Conservation (phyloP, 2,797 vertebrate genomes). For the Mus caroli region DNA sequence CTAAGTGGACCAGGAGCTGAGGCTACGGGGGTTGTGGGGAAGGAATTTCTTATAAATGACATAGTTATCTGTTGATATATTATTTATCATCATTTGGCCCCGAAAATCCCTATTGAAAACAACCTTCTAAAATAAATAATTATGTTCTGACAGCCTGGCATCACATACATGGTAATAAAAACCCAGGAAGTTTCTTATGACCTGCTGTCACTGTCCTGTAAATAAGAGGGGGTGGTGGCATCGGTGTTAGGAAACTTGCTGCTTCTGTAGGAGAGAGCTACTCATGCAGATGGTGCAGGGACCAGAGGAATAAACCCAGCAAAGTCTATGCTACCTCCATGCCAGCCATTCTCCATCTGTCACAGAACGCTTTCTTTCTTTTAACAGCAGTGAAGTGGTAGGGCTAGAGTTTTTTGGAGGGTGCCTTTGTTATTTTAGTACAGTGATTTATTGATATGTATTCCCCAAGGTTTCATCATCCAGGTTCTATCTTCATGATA, state of each 20-base stretch:
- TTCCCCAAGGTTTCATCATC: slow-evolving; percentile 34
- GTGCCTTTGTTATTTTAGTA: background rate
- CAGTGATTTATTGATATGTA: background rate
- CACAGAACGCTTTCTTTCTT: slow-evolving; percentile 40
- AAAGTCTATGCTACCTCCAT: background rate
- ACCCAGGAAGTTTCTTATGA: background rate
- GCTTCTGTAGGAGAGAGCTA: background rate
- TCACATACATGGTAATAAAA: slow-evolving; percentile 56
- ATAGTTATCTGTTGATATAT: slow-evolving; percentile 21
- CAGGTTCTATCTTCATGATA: background rate
- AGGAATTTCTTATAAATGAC: slow-evolving; percentile 23
- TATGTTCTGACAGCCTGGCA: background rate
- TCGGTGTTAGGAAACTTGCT: background rate
- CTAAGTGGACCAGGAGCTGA: background rate
- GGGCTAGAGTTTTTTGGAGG: background rate
- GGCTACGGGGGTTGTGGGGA: background rate
- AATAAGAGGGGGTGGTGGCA: slow-evolving; percentile 8
- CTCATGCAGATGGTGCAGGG: slow-evolving; percentile 17
- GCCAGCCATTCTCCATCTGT: slow-evolving; percentile 5
- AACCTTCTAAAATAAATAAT: slow-evolving; percentile 35
- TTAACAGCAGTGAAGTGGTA: slow-evolving; percentile 8
- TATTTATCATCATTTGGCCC: slow-evolving; percentile 15
- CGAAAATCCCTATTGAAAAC: slow-evolving; percentile 31
- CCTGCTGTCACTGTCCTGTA: slow-evolving; percentile 1
- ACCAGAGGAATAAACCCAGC: background rate